Evolutionary conservation across 1,140 invertebrate species (phyloP).

Genomic region (Drosophila tsacasi): DNA sequence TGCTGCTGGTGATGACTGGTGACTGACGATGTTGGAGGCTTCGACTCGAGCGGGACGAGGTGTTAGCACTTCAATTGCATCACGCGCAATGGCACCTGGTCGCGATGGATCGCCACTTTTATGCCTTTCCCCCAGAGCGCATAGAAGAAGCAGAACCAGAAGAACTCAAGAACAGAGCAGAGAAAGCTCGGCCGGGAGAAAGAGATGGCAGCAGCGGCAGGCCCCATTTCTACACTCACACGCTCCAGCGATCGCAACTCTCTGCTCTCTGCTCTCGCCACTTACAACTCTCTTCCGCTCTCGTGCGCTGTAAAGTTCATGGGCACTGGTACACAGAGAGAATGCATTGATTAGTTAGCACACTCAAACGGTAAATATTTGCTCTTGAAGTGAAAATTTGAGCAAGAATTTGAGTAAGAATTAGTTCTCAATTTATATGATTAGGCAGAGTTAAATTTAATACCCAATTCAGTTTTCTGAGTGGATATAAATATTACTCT

Average conservation of each 20-base stretch:
- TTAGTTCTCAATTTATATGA: background rate
- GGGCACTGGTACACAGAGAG: slow-evolving; percentile 2
- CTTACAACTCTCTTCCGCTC: slow-evolving; percentile 22
- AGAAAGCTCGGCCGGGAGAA: slow-evolving; percentile 33
- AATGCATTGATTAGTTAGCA: background rate
- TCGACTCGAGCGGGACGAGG: slow-evolving; percentile 36
- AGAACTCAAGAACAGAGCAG: slow-evolving; percentile 32
- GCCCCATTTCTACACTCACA: slow-evolving; percentile 68
- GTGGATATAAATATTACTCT: background rate
- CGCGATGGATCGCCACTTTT: slow-evolving; percentile 82
- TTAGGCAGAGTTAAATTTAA: no score
- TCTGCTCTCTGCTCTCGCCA: slow-evolving; percentile 40
- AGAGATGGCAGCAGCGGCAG: slow-evolving; percentile 53
- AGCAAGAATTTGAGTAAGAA: no score
- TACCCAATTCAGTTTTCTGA: background rate
- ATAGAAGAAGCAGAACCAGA: slow-evolving; percentile 54
- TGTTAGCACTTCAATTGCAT: slow-evolving; percentile 3
- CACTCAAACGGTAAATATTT: no score
- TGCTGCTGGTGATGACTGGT: slow-evolving; percentile 21
- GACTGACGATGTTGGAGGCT: slow-evolving; percentile 26
- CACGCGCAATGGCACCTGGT: slow-evolving; percentile 78
- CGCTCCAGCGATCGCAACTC: slow-evolving; percentile 43
- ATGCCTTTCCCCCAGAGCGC: slow-evolving; percentile 80
- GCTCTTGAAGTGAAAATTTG: background rate
- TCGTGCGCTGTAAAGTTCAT: slow-evolving; percentile 22